These are phyloP conservation scores for Platichthys flesus DNA, from an alignment of 2,113 vertebrate genomes.

Conservation along the genomic window DNA sequence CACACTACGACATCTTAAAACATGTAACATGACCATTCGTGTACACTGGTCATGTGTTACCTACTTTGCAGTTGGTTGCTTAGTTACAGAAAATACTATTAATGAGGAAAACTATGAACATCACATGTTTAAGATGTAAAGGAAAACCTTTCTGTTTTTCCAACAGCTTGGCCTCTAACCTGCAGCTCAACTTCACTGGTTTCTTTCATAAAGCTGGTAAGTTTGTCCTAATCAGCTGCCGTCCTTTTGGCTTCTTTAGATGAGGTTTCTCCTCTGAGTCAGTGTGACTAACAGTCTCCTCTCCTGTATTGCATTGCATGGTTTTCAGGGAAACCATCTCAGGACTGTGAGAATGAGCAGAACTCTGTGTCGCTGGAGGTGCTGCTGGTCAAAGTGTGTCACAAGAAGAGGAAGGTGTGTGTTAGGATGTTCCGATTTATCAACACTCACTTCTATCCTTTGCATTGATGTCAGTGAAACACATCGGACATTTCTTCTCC, in stretches of 20 bases:
- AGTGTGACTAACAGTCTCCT: neutral
- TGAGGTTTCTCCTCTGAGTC: neutral
- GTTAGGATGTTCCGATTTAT: neutral
- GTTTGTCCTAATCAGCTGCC: neutral
- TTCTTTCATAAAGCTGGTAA: slow-evolving; percentile 98
- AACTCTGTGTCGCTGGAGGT: slow-evolving; percentile 97
- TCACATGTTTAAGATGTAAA: too few species aligned
- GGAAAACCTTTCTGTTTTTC: neutral
- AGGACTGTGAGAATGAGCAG: slow-evolving; percentile 98
- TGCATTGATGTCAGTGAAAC: neutral
- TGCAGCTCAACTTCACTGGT: slow-evolving; percentile 98
- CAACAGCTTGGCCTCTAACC: slow-evolving; percentile 91
- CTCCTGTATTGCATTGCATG: neutral
- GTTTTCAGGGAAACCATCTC: slow-evolving; percentile 90
- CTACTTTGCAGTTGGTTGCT: too few species aligned
- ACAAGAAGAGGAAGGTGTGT: slow-evolving; percentile 98
- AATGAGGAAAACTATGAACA: too few species aligned
- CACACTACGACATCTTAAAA: too few species aligned
- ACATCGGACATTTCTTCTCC: fast-evolving
- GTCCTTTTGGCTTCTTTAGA: neutral
- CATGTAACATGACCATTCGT: too few species aligned
- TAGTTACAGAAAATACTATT: too few species aligned
- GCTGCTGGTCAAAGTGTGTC: slow-evolving; percentile 98
- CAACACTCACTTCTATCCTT: neutral
- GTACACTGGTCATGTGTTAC: too few species aligned